A percentile compares a stretch with the other conserved stretches of the same genome.
These are phyloP conservation scores for Orthonyx spaldingii DNA, from an alignment of 2,113 vertebrate species.

Conservation along the genomic window DNA sequence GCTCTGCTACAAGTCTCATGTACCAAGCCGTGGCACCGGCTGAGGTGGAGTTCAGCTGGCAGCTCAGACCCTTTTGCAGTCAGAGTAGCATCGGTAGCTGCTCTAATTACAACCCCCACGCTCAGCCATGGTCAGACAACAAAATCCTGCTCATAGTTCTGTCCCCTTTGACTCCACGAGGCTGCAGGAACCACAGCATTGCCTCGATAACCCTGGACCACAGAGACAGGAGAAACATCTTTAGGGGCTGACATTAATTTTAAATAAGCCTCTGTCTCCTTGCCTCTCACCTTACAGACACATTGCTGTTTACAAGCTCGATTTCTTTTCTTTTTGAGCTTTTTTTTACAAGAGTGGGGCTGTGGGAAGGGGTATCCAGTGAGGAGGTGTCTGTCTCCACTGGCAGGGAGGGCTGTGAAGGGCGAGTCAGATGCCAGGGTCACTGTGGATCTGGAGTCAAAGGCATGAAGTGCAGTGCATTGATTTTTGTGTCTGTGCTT, in stretches of 20 bases:
- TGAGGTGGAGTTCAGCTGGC: neutral
- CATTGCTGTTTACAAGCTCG: neutral
- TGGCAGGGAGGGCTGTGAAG: neutral
- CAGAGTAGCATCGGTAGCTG: neutral
- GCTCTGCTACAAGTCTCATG: neutral
- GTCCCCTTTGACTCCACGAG: neutral
- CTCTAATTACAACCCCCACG: neutral
- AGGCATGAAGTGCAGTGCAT: neutral
- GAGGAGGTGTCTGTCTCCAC: neutral
- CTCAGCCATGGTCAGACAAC: neutral
- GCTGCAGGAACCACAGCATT: neutral
- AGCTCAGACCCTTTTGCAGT: neutral
- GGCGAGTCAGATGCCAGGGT: neutral
- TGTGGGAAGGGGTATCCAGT: neutral
- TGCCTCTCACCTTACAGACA: neutral
- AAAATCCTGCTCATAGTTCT: neutral
- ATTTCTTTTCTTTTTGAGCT: neutral
- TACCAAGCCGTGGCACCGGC: neutral
- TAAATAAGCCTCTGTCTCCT: neutral
- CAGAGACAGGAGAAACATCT: neutral
- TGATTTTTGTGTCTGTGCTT: slow-evolving; percentile 17
- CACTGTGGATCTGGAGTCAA: neutral
- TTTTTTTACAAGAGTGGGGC: neutral
- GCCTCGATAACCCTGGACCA: neutral
- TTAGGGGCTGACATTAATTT: neutral